Percentiles rank a stretch among this genome's conserved stretches.
phyloP scores from a whole-genome alignment of 1,140 invertebrate species.

The Holcopasites calliopsidis region DNA sequence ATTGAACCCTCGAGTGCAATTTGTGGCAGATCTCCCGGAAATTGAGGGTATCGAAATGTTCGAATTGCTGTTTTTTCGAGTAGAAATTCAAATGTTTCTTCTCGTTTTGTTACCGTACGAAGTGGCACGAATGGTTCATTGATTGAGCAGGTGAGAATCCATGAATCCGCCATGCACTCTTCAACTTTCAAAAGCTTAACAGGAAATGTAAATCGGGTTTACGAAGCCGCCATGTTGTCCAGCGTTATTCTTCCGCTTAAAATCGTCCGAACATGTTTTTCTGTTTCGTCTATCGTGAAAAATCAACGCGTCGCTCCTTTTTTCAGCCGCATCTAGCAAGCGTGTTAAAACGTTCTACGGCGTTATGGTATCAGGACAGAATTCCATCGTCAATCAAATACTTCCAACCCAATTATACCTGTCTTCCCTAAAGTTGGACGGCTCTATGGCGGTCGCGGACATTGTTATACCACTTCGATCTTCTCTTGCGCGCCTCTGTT shows the following conservation, averaged over 20 bases:
- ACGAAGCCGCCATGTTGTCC: too few relatives aligned
- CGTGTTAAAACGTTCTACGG: neutral
- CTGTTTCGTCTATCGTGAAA: too few relatives aligned
- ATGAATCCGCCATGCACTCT: too few relatives aligned
- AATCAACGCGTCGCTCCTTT: too few relatives aligned
- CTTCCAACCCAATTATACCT: constrained; percentile 3
- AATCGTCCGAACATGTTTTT: too few relatives aligned
- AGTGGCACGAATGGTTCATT: neutral
- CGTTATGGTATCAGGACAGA: neutral
- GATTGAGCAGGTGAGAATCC: neutral
- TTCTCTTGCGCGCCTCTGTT: neutral
- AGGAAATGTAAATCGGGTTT: too few relatives aligned
- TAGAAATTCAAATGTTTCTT: neutral
- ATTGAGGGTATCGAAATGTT: neutral
- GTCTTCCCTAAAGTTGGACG: neutral
- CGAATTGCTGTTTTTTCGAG: neutral
- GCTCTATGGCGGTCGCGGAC: neutral
- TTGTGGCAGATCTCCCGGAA: neutral
- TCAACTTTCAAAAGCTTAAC: too few relatives aligned
- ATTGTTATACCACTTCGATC: neutral
- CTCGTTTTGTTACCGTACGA: neutral
- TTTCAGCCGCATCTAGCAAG: neutral
- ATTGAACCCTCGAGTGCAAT: neutral
- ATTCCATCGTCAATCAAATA: neutral
- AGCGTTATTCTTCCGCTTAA: too few relatives aligned